Conservation (phyloP, 2,797 vertebrate species). For the Alca torda region DNA sequence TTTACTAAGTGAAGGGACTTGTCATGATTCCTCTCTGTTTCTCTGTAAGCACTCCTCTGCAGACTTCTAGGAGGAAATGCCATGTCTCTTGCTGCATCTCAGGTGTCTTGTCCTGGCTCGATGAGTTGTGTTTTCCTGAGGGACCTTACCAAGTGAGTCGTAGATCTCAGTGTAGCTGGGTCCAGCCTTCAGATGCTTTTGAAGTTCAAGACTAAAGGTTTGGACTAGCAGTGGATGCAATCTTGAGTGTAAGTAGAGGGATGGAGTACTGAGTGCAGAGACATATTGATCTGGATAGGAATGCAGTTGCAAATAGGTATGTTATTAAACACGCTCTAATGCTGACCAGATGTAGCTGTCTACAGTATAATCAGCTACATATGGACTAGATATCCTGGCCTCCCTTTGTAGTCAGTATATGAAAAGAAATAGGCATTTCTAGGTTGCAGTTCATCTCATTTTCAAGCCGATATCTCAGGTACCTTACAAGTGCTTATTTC, state of each 20-base stretch:
- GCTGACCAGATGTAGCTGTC: conserved; percentile 43
- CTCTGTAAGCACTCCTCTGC: not conserved
- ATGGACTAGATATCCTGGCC: not conserved
- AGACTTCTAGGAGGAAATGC: not conserved
- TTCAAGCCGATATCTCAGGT: not conserved
- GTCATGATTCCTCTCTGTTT: not conserved
- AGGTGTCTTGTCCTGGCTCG: not conserved
- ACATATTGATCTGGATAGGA: conserved; percentile 29
- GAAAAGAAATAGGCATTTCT: conserved; percentile 22
- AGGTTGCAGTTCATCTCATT: not conserved
- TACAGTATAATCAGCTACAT: conserved; percentile 26
- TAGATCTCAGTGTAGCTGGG: not conserved
- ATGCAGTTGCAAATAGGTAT: conserved; percentile 36
- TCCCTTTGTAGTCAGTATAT: conserved; percentile 46
- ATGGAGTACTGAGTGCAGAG: not conserved
- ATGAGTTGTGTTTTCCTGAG: not conserved
- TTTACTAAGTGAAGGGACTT: not conserved
- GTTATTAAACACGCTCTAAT: conserved; percentile 6
- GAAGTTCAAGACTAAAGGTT: conserved; percentile 19
- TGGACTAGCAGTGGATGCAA: not conserved
- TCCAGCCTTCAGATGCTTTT: not conserved
- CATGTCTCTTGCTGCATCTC: not conserved
- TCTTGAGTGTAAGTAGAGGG: not conserved
- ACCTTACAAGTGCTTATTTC: not conserved
- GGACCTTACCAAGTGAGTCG: rapidly evolving